These are phyloP conservation scores for Stenoptilia bipunctidactyla DNA, from an alignment of 2,888 invertebrate species.

Conservation along the genomic window DNA sequence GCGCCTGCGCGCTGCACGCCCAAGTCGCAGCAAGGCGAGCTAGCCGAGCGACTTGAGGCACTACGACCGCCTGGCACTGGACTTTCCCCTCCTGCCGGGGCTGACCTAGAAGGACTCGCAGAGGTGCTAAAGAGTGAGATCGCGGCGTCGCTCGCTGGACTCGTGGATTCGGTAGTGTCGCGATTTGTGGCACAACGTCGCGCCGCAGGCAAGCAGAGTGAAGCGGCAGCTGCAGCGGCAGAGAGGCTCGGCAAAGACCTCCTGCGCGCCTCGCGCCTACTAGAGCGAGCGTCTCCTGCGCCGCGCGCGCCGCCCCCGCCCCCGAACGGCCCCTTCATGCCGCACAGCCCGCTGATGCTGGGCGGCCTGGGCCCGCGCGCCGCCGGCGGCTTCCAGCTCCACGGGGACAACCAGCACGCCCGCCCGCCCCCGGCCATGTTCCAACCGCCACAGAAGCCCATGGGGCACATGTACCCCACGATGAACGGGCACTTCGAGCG, in stretches of 20 bases:
- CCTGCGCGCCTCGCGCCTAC: slow-evolving; percentile 82
- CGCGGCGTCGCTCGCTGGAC: slow-evolving; percentile 82
- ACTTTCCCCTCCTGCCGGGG: slow-evolving; percentile 78
- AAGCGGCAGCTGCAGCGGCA: slow-evolving; percentile 83
- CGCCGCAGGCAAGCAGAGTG: slow-evolving; percentile 80
- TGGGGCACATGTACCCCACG: slow-evolving; percentile 75
- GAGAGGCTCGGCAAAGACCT: slow-evolving; percentile 90
- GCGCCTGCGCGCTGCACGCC: slow-evolving; percentile 61
- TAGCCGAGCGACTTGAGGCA: slow-evolving; percentile 83
- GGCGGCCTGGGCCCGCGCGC: slow-evolving; percentile 73
- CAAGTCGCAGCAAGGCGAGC: slow-evolving; percentile 76
- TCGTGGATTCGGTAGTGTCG: slow-evolving; percentile 90
- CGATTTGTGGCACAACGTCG: slow-evolving; percentile 87
- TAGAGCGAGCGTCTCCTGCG: slow-evolving; percentile 85
- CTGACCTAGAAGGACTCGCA: slow-evolving; percentile 90
- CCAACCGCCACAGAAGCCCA: slow-evolving; percentile 86
- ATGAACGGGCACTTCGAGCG: slow-evolving; percentile 76
- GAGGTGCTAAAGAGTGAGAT: slow-evolving; percentile 93
- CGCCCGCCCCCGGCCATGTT: slow-evolving; percentile 82
- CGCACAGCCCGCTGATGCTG: slow-evolving; percentile 56
- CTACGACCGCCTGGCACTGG: slow-evolving; percentile 79
- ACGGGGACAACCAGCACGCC: slow-evolving; percentile 73
- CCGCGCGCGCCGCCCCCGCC: slow-evolving; percentile 72
- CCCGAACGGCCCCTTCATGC: slow-evolving; percentile 42
- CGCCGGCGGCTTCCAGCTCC: slow-evolving; percentile 77